Evolutionary conservation across 2,113 vertebrate species (phyloP).

Genomic region (Neodontobutis hainanensis): DNA sequence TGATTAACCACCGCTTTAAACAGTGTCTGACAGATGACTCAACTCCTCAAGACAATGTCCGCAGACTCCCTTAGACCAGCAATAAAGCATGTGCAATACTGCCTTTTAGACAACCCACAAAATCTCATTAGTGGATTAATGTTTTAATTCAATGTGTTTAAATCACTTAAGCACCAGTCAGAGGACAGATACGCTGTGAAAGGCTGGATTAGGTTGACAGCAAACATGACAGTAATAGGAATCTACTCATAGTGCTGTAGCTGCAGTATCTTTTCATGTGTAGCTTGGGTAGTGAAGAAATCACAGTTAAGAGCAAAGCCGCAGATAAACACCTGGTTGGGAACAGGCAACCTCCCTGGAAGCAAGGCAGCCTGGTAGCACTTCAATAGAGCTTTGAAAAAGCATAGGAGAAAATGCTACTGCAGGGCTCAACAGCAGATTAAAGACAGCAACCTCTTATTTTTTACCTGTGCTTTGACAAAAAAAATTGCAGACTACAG

Average conservation of each 20-base stretch:
- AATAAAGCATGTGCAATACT: constrained; percentile 41
- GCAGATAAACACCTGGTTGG: constrained; percentile 60
- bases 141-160: constrained; percentile 10
- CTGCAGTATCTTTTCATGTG: constrained; percentile 16
- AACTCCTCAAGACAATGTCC: constrained; percentile 33
- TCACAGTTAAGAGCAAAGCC: constrained; percentile 6
- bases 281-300: constrained; percentile 10
- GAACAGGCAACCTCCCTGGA: constrained; percentile 60
- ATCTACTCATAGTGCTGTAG: constrained; percentile 9
- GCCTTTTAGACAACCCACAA: constrained; percentile 20
- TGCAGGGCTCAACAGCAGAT: constrained; percentile 63
- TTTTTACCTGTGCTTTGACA: constrained; percentile 67
- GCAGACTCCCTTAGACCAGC: constrained; percentile 23
- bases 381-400: constrained; percentile 62
- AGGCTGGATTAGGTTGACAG: constrained; percentile 34
- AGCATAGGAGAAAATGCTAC: constrained; percentile 34
- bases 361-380: constrained; percentile 59
- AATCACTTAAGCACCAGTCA: constrained; percentile 28
- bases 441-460: constrained; percentile 64
- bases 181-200: constrained; percentile 1
- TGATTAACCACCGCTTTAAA: constrained; percentile 6
- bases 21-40: constrained; percentile 56
- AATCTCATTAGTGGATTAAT: constrained; percentile 46
- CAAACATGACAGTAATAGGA: constrained; percentile 36
- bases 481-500: constrained; percentile 67